Percentiles rank a stretch among this genome's conserved stretches.
phyloP scores from a whole-genome alignment of 2,888 invertebrate genomes.

The Omphaloscelis lunosa region DNA sequence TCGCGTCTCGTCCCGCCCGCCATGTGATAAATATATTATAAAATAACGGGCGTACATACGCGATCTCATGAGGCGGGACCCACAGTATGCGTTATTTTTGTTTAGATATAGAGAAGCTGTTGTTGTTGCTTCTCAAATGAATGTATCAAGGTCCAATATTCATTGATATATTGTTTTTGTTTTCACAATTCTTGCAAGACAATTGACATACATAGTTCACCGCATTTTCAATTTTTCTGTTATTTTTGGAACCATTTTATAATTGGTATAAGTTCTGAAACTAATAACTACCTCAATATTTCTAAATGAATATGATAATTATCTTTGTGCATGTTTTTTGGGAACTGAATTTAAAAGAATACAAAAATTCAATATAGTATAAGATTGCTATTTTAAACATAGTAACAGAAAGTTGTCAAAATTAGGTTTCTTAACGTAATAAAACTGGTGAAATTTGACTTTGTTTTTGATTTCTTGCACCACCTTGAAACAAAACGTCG shows the following conservation, averaged over 20 bases:
- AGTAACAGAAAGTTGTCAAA: slow-evolving; percentile 89
- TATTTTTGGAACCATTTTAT: slow-evolving; percentile 88
- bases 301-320: slow-evolving; percentile 90
- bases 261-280: slow-evolving; percentile 91
- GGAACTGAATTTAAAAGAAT: slow-evolving; percentile 85
- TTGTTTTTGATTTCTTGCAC: slow-evolving; percentile 61
- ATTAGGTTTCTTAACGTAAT: slow-evolving; percentile 90
- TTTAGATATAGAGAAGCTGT: slow-evolving; percentile 79
- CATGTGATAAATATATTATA: slow-evolving; percentile 61
- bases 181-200: slow-evolving; percentile 76
- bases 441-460: slow-evolving; percentile 83
- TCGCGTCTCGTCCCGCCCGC: slow-evolving; percentile 67
- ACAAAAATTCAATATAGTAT: slow-evolving; percentile 87
- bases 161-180: slow-evolving; percentile 77
- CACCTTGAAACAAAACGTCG: neutral
- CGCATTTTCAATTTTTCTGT: slow-evolving; percentile 82
- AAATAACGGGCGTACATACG: slow-evolving; percentile 62
- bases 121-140: slow-evolving; percentile 82
- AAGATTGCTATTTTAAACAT: slow-evolving; percentile 89
- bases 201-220: slow-evolving; percentile 77
- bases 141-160: slow-evolving; percentile 80
- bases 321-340: slow-evolving; percentile 90
- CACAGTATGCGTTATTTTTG: slow-evolving; percentile 63
- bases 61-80: slow-evolving; percentile 67
- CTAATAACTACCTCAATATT: slow-evolving; percentile 91